phyloP scores from a whole-genome alignment of 2,888 invertebrate genomes.

The Parnassius smintheus region DNA sequence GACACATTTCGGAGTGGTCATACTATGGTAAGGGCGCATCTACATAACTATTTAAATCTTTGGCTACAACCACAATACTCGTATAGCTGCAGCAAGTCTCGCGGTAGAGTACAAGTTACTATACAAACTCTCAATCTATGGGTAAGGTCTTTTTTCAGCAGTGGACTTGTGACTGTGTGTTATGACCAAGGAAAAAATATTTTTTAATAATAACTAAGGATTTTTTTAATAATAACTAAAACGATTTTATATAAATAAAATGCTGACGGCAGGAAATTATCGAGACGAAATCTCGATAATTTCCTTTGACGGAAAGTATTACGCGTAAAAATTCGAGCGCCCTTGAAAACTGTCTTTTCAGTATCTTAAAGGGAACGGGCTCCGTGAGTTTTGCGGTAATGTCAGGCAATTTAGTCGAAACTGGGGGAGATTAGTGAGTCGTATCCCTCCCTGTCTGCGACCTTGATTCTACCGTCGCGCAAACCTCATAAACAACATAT shows the following conservation, averaged over 20 bases:
- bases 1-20: too few species aligned
- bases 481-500: not conserved
- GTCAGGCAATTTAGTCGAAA: not conserved
- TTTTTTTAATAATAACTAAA: too few species aligned
- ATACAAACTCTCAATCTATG: too few species aligned
- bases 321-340: constrained; percentile 14
- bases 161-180: too few species aligned
- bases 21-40: too few species aligned
- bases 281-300: constrained; percentile 1
- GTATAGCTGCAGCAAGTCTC: too few species aligned
- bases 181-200: too few species aligned
- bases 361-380: constrained; percentile 6
- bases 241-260: not conserved
- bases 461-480: constrained; percentile 12
- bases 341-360: constrained; percentile 1
- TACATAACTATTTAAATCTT: too few species aligned
- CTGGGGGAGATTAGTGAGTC: not conserved
- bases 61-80: too few species aligned
- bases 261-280: not conserved
- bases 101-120: too few species aligned
- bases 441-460: constrained; percentile 5
- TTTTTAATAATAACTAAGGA: too few species aligned
- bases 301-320: constrained; percentile 3
- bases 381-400: constrained; percentile 1
- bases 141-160: too few species aligned